Base-by-base conservation (phyloP, 2,888 invertebrate genomes). In the Ochropacha duplaris region DNA sequence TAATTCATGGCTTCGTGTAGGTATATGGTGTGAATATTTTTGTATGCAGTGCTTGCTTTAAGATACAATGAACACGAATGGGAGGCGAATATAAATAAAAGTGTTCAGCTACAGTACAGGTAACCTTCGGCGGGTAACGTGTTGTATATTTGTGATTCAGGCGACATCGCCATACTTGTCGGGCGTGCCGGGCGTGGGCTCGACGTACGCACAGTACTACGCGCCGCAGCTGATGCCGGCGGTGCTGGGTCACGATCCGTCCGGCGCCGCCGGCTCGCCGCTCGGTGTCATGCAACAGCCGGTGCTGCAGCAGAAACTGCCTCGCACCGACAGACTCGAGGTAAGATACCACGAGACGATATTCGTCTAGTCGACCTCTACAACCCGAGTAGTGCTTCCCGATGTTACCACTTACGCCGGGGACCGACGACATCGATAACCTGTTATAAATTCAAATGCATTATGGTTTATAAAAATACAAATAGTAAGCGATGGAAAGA, bases 301-400 rank as follows among this genome's bases (percentile, higher is more conserved):
- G 94, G 93, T 97, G 96, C 88, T 96, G 96, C 93, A 98, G 93
- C 98, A 98, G 94, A 98, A 98, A 94, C 95, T 98, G 95, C 97
- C 97, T 79, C 96, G 98, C 93, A 96, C 98, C 88, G 98, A 98
- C 94, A 95, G 98, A 94, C 96, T 98, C 94, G 98, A 98, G 98
- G 98, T 98, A 95, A 95, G 96, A 64, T 59, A 59, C 52, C 62
- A 49, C 56, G 79, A 26, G 16, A 76, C 81, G 82, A 78, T 78
- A 49, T 39, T 31, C 56, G 61, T 64, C 50, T 31, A 55, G 61
- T 64, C 50, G 62, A 58, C 80, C 80, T 77, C 58, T 57, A 52
- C 52, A 31, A 9, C 76, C 79, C 76, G 71, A 81, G 79, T 87
- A 87, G 84, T 65, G 87, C 86, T 88, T 87, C 80, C 81, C 76